Conservation (phyloP, 1,140 invertebrate species). For the Chironomus striatipennis region DNA sequence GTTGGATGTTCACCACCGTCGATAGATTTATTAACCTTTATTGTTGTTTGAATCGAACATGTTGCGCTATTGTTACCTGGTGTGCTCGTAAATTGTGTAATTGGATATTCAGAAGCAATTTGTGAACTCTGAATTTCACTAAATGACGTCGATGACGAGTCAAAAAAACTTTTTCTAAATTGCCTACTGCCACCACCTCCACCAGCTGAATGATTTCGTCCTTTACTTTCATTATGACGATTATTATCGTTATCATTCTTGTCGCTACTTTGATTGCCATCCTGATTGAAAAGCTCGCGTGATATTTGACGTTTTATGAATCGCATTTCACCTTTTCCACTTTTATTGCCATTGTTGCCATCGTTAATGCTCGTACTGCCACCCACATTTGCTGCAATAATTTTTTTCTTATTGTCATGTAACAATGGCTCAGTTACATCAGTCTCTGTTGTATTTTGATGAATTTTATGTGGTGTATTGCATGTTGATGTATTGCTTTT, state of each 20-base stretch:
- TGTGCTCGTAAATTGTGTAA: background rate
- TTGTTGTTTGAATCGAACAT: background rate
- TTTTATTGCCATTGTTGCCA: background rate
- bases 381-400: background rate
- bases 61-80: background rate
- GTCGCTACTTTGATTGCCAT: background rate
- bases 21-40: background rate
- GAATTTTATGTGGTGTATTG: slow-evolving; percentile 11
- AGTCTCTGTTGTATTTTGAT: background rate
- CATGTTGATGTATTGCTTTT: slow-evolving; percentile 13
- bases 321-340: background rate
- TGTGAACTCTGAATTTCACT: background rate
- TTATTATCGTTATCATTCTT: background rate
- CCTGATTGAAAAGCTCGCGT: slow-evolving; percentile 13
- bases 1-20: background rate
- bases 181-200: background rate
- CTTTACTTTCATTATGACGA: background rate
- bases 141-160: background rate
- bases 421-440: background rate
- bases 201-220: background rate
- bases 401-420: background rate
- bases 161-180: background rate
- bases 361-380: background rate
- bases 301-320: slow-evolving; percentile 3
- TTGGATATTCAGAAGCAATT: background rate